A percentile compares a stretch with the other conserved stretches of the same genome.
Conservation (phyloP, 2,797 vertebrate species). For the Adrianichthys oophorus region DNA sequence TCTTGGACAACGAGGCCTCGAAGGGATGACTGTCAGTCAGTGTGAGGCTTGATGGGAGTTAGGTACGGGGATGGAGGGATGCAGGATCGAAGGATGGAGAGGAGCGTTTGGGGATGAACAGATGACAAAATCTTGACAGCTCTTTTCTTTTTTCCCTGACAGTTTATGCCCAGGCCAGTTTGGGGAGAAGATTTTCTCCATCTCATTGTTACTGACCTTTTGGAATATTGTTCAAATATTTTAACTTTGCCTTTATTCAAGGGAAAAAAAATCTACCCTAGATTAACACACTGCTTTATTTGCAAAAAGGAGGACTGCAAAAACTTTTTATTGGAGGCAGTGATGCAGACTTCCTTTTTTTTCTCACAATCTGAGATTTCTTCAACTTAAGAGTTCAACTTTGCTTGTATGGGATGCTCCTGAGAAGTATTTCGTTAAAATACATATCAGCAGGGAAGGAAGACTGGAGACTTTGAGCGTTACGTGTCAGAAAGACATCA, state of each 20-base stretch:
- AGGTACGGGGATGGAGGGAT: constrained; percentile 57
- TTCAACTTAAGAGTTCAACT: too few species aligned
- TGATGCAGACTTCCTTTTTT: too few species aligned
- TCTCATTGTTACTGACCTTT: constrained; percentile 53
- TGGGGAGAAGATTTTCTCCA: constrained; percentile 27
- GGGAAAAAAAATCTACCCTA: background rate
- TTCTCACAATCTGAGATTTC: too few species aligned
- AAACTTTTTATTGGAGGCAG: too few species aligned
- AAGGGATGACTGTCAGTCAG: constrained; percentile 72
- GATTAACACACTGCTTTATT: background rate
- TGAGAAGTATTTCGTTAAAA: too few species aligned
- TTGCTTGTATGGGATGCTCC: too few species aligned
- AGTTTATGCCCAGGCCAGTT: constrained; percentile 46
- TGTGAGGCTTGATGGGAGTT: constrained; percentile 48
- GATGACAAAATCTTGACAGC: constrained; percentile 66
- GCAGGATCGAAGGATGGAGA: constrained; percentile 50
- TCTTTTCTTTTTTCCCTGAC: constrained; percentile 38
- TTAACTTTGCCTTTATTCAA: constrained; percentile 1
- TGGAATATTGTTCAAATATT: constrained; percentile 29
- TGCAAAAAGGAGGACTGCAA: background rate
- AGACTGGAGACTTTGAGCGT: too few species aligned
- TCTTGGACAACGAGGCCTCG: constrained; percentile 53
- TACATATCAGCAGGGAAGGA: too few species aligned
- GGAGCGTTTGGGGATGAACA: constrained; percentile 55
- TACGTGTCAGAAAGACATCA: too few species aligned